These are phyloP conservation scores for Ibycter americanus DNA, from an alignment of 2,797 vertebrate genomes.

Conservation along the genomic window DNA sequence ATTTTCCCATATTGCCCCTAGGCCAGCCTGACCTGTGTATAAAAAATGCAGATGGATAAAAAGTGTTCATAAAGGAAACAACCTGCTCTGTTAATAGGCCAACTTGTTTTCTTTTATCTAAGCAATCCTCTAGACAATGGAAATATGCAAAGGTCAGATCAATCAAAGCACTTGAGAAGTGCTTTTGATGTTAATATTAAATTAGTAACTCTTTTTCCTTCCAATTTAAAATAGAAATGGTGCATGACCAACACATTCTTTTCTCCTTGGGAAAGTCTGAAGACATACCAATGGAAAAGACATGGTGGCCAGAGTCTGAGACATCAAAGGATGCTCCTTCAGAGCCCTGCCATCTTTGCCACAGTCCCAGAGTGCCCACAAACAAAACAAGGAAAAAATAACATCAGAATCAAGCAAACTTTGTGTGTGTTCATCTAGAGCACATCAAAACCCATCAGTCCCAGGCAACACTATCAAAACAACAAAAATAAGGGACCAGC, in stretches of 20 bases:
- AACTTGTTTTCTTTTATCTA: not conserved
- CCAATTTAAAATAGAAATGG: not conserved
- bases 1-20: not conserved
- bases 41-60: not conserved
- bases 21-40: not conserved
- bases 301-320: not conserved
- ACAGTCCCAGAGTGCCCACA: not conserved
- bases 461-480: not conserved
- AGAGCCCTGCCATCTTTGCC: not conserved
- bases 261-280: slow-evolving; percentile 25
- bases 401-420: not conserved
- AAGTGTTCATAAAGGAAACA: not conserved
- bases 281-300: not conserved
- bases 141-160: not conserved
- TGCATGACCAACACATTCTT: not conserved
- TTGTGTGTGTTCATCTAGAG: not conserved
- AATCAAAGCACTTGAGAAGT: not conserved
- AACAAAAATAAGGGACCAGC: not conserved
- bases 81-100: not conserved
- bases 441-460: not conserved
- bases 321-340: not conserved
- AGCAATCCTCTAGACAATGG: not conserved
- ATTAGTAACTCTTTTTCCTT: not conserved
- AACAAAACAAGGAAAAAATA: not conserved
- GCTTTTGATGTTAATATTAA: not conserved